Conservation (phyloP, 2,888 invertebrate genomes). For the Drosophila diplacantha region DNA sequence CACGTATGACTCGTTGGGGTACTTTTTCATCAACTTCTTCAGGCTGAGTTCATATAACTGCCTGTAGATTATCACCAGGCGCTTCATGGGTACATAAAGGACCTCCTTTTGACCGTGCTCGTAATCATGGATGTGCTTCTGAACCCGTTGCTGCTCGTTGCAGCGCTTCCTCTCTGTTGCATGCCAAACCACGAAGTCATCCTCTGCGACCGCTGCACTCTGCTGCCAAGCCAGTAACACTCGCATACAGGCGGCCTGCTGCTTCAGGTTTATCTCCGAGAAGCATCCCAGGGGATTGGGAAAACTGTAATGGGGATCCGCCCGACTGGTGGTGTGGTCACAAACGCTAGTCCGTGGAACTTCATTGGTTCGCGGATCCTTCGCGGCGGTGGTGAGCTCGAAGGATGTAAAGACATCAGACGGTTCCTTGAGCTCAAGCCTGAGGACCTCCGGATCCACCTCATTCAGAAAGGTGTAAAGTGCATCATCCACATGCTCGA, state of each 20-base stretch:
- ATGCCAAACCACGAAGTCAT: constrained; percentile 56
- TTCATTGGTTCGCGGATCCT: constrained; percentile 69
- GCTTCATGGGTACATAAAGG: constrained; percentile 56
- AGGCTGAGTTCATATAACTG: constrained; percentile 51
- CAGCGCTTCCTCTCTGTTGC: constrained; percentile 36
- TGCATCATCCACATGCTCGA: constrained; percentile 61
- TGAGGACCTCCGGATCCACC: constrained; percentile 51
- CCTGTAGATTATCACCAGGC: constrained; percentile 54
- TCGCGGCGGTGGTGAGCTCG: constrained; percentile 1
- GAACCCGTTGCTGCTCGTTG: constrained; percentile 56
- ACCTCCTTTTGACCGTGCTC: constrained; percentile 48
- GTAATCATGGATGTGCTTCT: constrained; percentile 57
- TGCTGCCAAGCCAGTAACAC: constrained; percentile 56
- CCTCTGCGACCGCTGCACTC: constrained; percentile 32
- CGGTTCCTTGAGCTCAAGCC: constrained; percentile 33
- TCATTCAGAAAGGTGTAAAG: constrained; percentile 66
- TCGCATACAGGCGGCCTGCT: constrained; percentile 65
- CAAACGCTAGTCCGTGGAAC: constrained; percentile 27
- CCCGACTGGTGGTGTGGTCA: constrained; percentile 46
- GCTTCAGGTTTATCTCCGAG: constrained; percentile 50
- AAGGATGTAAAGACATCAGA: constrained; percentile 36
- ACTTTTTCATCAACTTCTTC: constrained; percentile 26
- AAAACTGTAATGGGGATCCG: constrained; percentile 45
- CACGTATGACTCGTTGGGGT: constrained; percentile 48
- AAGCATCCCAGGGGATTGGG: constrained; percentile 27